phyloP scores from a whole-genome alignment of 2,113 vertebrate species.

The Myrmophylax atrothorax region DNA sequence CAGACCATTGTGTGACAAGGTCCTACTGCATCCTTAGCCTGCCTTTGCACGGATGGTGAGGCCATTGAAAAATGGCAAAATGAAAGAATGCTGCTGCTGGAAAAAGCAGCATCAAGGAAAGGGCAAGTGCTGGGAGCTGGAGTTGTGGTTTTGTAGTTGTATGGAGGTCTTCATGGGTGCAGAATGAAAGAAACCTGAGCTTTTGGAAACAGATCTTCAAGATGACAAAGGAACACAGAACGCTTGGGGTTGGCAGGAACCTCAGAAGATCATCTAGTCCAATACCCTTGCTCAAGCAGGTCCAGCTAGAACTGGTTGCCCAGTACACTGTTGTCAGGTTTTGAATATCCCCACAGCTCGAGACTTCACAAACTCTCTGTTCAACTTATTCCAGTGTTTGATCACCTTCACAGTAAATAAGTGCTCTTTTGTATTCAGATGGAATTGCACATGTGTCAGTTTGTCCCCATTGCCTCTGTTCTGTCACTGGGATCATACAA shows the following conservation, averaged over 20 bases:
- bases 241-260: background rate
- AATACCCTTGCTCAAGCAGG: background rate
- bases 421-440: background rate
- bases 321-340: background rate
- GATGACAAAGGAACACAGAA: background rate
- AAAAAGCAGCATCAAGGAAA: background rate
- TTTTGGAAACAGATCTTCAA: background rate
- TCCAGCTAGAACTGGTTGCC: background rate
- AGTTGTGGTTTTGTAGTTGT: background rate
- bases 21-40: background rate
- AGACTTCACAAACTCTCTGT: background rate
- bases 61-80: background rate
- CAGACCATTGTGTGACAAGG: background rate
- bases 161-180: background rate
- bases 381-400: background rate
- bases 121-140: background rate
- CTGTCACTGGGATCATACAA: background rate
- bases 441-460: fast-evolving
- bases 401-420: background rate
- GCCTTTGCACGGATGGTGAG: background rate
- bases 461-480: background rate
- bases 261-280: background rate
- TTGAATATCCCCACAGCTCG: background rate
- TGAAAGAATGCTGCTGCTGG: background rate
- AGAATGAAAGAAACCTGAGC: background rate